Conservation (phyloP, 2,113 vertebrate species). For the Anarrhichthys ocellatus region DNA sequence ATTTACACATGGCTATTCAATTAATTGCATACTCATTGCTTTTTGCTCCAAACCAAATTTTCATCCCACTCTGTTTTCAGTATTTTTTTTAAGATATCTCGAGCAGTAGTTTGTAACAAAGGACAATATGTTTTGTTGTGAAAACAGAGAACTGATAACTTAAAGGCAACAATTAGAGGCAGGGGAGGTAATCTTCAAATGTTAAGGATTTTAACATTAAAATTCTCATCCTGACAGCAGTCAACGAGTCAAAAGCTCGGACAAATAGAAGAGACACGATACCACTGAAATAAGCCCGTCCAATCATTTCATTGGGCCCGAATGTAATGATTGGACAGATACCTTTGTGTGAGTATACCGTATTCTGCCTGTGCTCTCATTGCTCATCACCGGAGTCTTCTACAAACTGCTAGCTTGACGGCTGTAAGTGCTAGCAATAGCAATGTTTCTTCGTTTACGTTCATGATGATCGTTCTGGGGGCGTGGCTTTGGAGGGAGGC, state of each 20-base stretch:
- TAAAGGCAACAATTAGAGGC: not conserved
- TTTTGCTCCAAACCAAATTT: constrained; percentile 33
- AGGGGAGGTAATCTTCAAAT: too few species aligned
- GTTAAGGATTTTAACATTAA: not conserved
- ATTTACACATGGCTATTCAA: constrained; percentile 53
- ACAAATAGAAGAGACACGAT: not conserved
- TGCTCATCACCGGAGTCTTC: not conserved
- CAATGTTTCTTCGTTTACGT: not conserved
- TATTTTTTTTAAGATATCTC: not conserved
- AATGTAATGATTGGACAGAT: not conserved
- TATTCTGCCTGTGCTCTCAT: not conserved
- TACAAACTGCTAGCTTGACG: not conserved
- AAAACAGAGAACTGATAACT: not conserved
- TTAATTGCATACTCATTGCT: constrained; percentile 5
- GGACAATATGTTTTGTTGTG: not conserved
- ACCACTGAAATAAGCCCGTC: too few species aligned
- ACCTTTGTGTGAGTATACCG: too few species aligned
- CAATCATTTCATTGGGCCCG: too few species aligned
- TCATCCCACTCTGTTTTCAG: constrained; percentile 26
- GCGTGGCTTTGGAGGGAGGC: not conserved
- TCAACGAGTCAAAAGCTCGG: not conserved
- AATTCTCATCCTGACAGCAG: not conserved
- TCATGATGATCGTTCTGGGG: not conserved
- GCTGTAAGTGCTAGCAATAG: too few species aligned
- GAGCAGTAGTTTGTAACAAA: constrained; percentile 6